A percentile compares a stretch with the other conserved stretches of the same genome.
Evolutionary conservation across 2,113 vertebrate genomes (phyloP).

Genomic region (Tragelaphus strepsiceros): DNA sequence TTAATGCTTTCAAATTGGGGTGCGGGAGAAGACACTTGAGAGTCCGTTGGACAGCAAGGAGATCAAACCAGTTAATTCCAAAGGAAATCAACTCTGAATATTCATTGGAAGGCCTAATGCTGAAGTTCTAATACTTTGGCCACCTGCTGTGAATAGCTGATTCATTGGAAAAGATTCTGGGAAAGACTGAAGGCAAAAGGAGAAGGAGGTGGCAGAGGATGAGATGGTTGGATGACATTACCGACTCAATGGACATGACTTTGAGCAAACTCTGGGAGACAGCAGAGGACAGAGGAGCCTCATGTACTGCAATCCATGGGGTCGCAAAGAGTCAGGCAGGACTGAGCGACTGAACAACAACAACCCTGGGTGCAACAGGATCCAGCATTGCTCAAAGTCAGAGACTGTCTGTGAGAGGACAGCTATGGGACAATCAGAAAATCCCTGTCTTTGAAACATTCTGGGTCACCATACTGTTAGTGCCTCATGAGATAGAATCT

Average conservation of each 20-base stretch:
- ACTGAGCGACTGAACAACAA: background rate
- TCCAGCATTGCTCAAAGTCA: background rate
- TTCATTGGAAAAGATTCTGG: background rate
- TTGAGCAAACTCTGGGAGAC: background rate
- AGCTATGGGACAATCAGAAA: background rate
- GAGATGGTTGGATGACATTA: background rate
- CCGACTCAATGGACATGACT: background rate
- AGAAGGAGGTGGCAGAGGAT: background rate
- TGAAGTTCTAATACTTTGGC: background rate
- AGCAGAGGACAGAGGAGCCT: background rate
- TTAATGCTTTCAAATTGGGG: background rate
- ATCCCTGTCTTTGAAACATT: background rate
- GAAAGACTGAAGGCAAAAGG: background rate
- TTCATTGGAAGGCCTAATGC: background rate
- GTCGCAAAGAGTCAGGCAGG: background rate
- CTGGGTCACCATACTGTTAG: background rate
- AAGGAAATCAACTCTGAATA: background rate
- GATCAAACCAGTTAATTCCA: background rate
- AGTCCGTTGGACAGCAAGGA: background rate
- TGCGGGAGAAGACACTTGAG: background rate
- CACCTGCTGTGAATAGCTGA: background rate
- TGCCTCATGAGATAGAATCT: background rate
- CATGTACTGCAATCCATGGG: background rate
- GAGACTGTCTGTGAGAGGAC: background rate
- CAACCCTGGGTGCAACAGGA: background rate